Evolutionary conservation across 2,113 vertebrate species (phyloP), one percentile per base, ranked within the genome.

Genomic region (Chrysemys picta): DNA sequence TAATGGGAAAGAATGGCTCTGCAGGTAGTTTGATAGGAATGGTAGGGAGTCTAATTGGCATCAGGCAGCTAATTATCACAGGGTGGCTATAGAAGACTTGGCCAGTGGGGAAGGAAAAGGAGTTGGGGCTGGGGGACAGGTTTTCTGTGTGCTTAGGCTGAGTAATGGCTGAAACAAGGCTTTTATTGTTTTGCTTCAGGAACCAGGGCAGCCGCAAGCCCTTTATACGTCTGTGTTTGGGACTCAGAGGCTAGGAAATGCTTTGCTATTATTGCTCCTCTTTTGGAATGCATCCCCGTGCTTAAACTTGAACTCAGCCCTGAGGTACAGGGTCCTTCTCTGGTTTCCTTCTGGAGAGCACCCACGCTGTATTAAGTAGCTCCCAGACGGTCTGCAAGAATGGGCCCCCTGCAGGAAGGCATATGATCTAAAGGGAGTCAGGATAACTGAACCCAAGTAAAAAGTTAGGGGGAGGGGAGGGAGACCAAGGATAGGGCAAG

Each of bases 261-360:
- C n/a, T 38, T 72, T 47, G 24, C 47, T 75, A 0, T 47, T 75
- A 0, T 47, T 85, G 38, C 72, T 76, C 10, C 72, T 53, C 59
- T 81, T 42, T 35, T 45, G 45, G 31, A 31, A 16, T 42, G 69
- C 69, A 50, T 53, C 45, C 59, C 0, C 0, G 21, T 4, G 42
- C 31, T 57, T 5, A 78, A 62, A 4, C 10, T 80, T 91, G 13
- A 21, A 5, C 14, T 22, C 22, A 31, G 22, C 5, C 31, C 80
- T 38, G 19, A 22, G 38, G 1, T 1, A 0, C 1, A 0, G 27
- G 7, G 31, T 12, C 35, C 25, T 3, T 75, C 11, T 5, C 6
- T 45, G 11, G 42, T 45, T 45, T 76, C 38, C 38, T 76, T 76
- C 38, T 25, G 38, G 38, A 24, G 38, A 7, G 38, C 3, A 6